Evolutionary conservation across 2,113 vertebrate genomes (phyloP).

Genomic region (Mixornis gularis): DNA sequence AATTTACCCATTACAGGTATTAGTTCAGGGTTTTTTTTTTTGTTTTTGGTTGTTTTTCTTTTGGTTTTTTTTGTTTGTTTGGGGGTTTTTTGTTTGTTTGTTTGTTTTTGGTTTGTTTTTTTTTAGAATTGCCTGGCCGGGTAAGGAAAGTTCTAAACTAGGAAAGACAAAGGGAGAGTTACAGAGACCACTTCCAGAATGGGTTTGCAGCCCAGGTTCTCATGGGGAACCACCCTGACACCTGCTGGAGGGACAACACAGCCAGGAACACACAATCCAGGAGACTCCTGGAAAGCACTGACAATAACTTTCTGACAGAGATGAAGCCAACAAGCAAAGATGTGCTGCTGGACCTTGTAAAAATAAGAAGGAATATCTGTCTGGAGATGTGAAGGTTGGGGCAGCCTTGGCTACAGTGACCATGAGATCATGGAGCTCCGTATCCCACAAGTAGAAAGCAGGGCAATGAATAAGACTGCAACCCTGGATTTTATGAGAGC

Average conservation of each 20-base stretch:
- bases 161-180: background rate
- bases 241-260: background rate
- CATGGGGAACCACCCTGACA: background rate
- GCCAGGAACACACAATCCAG: background rate
- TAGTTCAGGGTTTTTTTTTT: rapidly evolving
- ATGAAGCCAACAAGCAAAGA: background rate
- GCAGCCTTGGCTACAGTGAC: background rate
- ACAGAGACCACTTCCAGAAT: background rate
- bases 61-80: too few species aligned
- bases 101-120: too few species aligned
- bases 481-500: background rate
- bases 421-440: background rate
- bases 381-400: background rate
- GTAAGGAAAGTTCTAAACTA: background rate
- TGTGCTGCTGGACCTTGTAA: background rate
- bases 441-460: background rate
- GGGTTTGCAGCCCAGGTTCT: background rate
- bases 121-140: background rate
- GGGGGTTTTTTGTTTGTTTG: too few species aligned
- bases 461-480: background rate
- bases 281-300: background rate
- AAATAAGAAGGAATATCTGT: background rate
- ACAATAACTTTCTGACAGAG: background rate
- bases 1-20: background rate
- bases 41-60: too few species aligned